phyloP scores from a whole-genome alignment of 2,888 invertebrate genomes.

The Cheilosia scutellata region DNA sequence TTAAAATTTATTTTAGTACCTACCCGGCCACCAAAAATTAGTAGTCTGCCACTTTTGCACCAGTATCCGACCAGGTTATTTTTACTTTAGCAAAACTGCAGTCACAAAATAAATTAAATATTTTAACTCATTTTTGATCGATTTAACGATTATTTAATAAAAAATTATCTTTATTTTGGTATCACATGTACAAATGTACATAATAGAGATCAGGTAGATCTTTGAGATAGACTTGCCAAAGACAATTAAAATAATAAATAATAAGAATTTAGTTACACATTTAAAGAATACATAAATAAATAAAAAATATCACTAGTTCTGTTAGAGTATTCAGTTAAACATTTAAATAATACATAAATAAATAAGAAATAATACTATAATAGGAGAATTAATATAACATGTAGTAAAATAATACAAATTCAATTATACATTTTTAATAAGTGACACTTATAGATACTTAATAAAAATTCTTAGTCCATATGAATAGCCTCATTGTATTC shows the following conservation, averaged over 20 bases:
- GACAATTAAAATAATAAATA: background rate
- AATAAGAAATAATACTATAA: background rate
- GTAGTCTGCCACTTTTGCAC: background rate
- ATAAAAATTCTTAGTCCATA: background rate
- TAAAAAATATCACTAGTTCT: background rate
- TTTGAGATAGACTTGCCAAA: background rate
- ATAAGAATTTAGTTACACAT: background rate
- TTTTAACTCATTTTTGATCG: no score
- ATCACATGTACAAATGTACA: no score
- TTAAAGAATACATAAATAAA: background rate
- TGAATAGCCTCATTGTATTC: background rate
- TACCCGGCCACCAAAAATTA: no score
- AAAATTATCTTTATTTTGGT: no score
- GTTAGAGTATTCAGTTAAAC: background rate
- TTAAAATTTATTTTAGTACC: no score
- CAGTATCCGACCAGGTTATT: background rate
- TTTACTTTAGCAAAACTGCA: constrained; percentile 13
- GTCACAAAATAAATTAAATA: background rate
- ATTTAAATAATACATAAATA: background rate
- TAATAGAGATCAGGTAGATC: no score
- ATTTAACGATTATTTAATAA: no score
- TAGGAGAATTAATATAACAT: background rate
- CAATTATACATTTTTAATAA: background rate
- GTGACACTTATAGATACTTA: background rate
- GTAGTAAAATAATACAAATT: background rate